Percentiles rank a stretch among this genome's conserved stretches.
These are phyloP conservation scores for Callionymus lyra DNA, from an alignment of 2,113 vertebrate genomes.

Conservation along the genomic window DNA sequence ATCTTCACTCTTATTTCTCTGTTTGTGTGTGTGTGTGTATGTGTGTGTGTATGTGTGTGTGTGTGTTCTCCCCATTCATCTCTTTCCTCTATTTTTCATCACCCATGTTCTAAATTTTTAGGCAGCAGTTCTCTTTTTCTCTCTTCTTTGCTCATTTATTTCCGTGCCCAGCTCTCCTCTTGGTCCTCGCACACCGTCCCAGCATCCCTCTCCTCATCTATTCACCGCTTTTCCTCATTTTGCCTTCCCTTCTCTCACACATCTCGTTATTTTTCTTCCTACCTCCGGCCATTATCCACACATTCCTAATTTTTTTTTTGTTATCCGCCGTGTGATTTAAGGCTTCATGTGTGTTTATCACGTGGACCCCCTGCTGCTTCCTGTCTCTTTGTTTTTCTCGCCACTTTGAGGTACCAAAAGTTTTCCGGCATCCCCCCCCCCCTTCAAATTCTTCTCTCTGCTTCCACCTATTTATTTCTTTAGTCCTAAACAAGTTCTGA, in stretches of 20 bases:
- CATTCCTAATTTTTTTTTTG: conserved; percentile 19
- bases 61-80: background rate
- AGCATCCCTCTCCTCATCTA: conserved; percentile 13
- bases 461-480: no score
- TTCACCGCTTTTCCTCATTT: conserved; percentile 2
- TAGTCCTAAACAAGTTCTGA: no score
- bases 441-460: no score
- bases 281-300: conserved; percentile 19
- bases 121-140: background rate
- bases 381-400: conserved; percentile 5
- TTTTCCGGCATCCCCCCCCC: no score
- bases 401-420: background rate
- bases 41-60: background rate
- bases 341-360: conserved; percentile 8
- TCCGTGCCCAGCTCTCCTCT: conserved; percentile 7
- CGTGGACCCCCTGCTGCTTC: conserved; percentile 20
- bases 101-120: background rate
- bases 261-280: conserved; percentile 36
- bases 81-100: conserved; percentile 1
- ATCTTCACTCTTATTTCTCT: conserved; percentile 17
- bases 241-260: conserved; percentile 12
- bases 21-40: background rate
- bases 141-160: conserved; percentile 18
- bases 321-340: conserved; percentile 16
- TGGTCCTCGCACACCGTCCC: conserved; percentile 13